Base-by-base conservation (phyloP, 2,888 invertebrate genomes). In the Lagria hirta region DNA sequence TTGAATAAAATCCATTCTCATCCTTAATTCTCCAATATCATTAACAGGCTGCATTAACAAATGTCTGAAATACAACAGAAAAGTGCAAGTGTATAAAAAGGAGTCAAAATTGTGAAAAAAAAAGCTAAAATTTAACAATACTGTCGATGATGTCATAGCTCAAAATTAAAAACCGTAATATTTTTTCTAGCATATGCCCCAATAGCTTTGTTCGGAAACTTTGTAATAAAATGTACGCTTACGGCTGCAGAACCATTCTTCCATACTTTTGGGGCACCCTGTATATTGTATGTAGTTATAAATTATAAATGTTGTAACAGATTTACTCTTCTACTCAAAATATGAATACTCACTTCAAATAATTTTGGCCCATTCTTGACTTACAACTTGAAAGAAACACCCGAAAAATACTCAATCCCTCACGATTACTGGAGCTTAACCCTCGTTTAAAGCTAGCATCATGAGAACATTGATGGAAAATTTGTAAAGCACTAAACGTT, bases 381-480 rank as follows among this genome's bases (percentile, higher is more conserved):
- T 78, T 78, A 61, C 89, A 88, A 53, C 82, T 83, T 7, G 58
- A 51, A 1, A 66, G 62, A 59, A 87, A 78, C 26, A 90, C 66
- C 17, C 81, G 81, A 65, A 76, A 88, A 2, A 91, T 71, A 59
- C 88, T 88, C 13, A 85, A 72, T 0, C 87, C 87, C 66, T 88
- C 88, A 58, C 80, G 81, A 38, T 66, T 74, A 48, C 74, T 73
- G 4, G 75, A 75, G 1, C 74, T 74, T 15, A 73, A 73, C 3
- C 84, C 83, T 46, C 79, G 77, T 66, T 86, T 88, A 66, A 84
- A 86, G 17, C 79, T 78, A 44, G 88, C 85, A 4, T 89, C 88
- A 61, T 89, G 88, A 1, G 80, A 74, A 34, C 81, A 77, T 2
- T 78, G 74, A 48, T 82, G 80, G 68, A 92, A 88, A 51, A 94